Conservation (phyloP, 2,797 vertebrate genomes). For the Euthynnus affinis region DNA sequence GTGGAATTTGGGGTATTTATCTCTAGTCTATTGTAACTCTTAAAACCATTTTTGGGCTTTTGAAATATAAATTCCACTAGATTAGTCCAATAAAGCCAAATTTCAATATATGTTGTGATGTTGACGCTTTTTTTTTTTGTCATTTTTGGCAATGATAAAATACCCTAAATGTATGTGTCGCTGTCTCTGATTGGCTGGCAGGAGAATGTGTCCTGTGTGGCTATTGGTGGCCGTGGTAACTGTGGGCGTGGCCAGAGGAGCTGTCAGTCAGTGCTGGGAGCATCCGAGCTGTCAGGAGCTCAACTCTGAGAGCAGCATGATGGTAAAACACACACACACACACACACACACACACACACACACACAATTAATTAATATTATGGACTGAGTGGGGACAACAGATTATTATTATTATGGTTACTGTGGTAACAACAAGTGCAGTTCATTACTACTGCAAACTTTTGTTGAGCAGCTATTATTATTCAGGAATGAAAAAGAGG, state of each 20-base stretch:
- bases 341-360: slow-evolving; percentile 15
- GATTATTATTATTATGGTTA: no score
- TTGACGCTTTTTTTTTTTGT: not conserved
- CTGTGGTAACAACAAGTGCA: no score
- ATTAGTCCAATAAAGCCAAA: not conserved
- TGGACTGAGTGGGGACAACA: no score
- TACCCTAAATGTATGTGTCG: not conserved
- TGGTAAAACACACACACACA: slow-evolving; percentile 78
- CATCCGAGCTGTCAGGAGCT: slow-evolving; percentile 86
- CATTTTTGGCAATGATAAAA: not conserved
- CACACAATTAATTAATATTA: no score
- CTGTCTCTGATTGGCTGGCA: slow-evolving; percentile 49
- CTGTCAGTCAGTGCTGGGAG: slow-evolving; percentile 87
- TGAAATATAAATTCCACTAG: not conserved
- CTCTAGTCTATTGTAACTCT: no score
- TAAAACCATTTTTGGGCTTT: not conserved
- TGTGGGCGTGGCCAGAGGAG: slow-evolving; percentile 80
- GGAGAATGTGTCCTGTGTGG: slow-evolving; percentile 82
- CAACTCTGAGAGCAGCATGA: slow-evolving; percentile 80
- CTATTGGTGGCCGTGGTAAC: slow-evolving; percentile 80
- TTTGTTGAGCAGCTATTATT: no score
- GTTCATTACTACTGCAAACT: no score
- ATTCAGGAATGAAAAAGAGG: no score
- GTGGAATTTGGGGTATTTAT: no score
- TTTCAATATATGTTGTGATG: no score